phyloP scores from a whole-genome alignment of 2,888 invertebrate genomes.

The Drosophila demipolita region DNA sequence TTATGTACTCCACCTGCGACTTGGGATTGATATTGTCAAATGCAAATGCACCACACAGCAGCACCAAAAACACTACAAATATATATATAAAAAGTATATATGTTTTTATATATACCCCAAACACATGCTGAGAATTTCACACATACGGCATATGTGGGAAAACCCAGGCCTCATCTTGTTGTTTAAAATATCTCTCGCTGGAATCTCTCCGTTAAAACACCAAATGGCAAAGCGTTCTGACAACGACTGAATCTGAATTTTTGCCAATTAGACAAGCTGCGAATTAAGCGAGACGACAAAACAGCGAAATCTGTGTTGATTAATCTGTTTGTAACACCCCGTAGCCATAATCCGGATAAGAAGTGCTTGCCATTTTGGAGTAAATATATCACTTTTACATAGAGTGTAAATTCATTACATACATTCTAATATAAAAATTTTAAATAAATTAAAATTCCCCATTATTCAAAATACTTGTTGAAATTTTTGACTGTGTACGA shows the following conservation, averaged over 20 bases:
- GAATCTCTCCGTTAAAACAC: slow-evolving; percentile 5
- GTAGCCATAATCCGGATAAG: not conserved
- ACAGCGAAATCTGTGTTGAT: slow-evolving; percentile 34
- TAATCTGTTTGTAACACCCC: slow-evolving; percentile 36
- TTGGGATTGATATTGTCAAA: slow-evolving; percentile 74
- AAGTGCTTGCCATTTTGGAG: not conserved
- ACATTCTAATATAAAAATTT: not conserved
- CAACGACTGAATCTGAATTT: slow-evolving; percentile 44
- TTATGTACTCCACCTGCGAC: slow-evolving; percentile 82
- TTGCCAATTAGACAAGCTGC: slow-evolving; percentile 36
- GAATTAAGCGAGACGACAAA: slow-evolving; percentile 24
- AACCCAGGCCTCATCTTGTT: slow-evolving; percentile 34
- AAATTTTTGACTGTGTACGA: not conserved
- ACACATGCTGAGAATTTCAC: slow-evolving; percentile 7
- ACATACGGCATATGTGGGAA: slow-evolving; percentile 48
- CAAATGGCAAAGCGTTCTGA: slow-evolving; percentile 30
- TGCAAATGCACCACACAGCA: slow-evolving; percentile 26
- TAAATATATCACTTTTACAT: not conserved
- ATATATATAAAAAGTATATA: not conserved
- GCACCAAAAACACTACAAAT: slow-evolving; percentile 38
- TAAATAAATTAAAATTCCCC: not conserved
- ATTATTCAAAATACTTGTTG: not conserved
- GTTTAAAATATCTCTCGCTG: slow-evolving; percentile 2
- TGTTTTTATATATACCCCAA: not conserved
- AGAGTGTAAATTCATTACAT: not conserved